phyloP scores from a whole-genome alignment of 1,140 invertebrate genomes.

The Neodiprion fabricii region DNA sequence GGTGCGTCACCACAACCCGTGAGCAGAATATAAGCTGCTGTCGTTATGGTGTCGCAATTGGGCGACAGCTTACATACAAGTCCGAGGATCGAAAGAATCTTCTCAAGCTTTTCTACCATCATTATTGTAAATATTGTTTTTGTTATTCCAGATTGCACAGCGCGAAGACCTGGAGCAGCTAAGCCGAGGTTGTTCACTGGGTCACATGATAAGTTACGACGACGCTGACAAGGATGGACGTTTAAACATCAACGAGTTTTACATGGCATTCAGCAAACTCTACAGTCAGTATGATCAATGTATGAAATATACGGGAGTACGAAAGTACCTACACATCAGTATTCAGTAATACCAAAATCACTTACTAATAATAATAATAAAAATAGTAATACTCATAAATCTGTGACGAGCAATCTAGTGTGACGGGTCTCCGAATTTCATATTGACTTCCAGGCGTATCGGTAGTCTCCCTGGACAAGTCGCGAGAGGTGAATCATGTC shows the following conservation, averaged over 20 bases:
- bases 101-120: neutral
- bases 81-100: neutral
- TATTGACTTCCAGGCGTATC: constrained; percentile 68
- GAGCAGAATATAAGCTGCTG: too few species aligned
- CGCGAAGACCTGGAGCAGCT: constrained; percentile 71
- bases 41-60: too few species aligned
- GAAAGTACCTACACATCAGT: neutral
- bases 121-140: neutral
- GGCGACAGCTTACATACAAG: neutral
- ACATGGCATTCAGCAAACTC: constrained; percentile 79
- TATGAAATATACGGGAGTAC: constrained; percentile 20
- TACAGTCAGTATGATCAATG: constrained; percentile 67
- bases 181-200: constrained; percentile 71
- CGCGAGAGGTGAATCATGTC: constrained; percentile 74
- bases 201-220: constrained; percentile 76
- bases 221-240: constrained; percentile 72
- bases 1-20: too few species aligned
- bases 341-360: constrained; percentile 18
- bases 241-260: constrained; percentile 78
- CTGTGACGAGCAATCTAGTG: neutral
- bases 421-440: too few species aligned
- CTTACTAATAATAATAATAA: constrained; percentile 5
- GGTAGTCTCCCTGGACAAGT: constrained; percentile 76
- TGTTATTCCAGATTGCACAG: constrained; percentile 62
- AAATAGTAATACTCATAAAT: neutral